Conservation (phyloP, 2,888 invertebrate species). For the Drosophila demipolita region DNA sequence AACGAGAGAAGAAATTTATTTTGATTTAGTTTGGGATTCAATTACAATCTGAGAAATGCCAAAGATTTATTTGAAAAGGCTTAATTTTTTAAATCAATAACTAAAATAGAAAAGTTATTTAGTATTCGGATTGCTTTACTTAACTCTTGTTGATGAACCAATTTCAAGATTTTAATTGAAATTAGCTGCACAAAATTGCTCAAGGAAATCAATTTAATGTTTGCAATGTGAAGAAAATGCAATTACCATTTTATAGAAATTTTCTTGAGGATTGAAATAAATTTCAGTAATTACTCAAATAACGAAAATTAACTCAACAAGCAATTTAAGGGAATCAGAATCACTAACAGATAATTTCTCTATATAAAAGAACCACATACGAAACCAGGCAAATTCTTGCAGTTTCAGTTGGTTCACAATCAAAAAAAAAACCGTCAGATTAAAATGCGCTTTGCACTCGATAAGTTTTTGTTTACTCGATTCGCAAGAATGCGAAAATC, state of each 20-base stretch:
- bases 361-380: not conserved
- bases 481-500: constrained; percentile 25
- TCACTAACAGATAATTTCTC: not conserved
- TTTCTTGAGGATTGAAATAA: not conserved
- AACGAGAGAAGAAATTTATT: not conserved
- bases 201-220: not conserved
- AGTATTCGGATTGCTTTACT: not conserved
- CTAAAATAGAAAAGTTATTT: not conserved
- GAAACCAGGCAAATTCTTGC: not conserved
- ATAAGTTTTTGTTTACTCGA: constrained; percentile 26
- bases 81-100: not conserved
- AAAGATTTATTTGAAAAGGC: not conserved
- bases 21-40: not conserved
- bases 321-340: not conserved
- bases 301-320: not conserved
- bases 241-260: not conserved
- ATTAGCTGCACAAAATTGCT: not conserved
- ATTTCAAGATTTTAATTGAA: not conserved
- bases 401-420: not conserved
- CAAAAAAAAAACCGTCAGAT: not conserved
- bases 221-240: not conserved
- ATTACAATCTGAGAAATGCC: not conserved
- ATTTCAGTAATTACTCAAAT: not conserved
- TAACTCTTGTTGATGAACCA: not conserved
- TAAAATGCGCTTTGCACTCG: not conserved